Conservation (phyloP, 2,113 vertebrate species). For the Pelodiscus sinensis region DNA sequence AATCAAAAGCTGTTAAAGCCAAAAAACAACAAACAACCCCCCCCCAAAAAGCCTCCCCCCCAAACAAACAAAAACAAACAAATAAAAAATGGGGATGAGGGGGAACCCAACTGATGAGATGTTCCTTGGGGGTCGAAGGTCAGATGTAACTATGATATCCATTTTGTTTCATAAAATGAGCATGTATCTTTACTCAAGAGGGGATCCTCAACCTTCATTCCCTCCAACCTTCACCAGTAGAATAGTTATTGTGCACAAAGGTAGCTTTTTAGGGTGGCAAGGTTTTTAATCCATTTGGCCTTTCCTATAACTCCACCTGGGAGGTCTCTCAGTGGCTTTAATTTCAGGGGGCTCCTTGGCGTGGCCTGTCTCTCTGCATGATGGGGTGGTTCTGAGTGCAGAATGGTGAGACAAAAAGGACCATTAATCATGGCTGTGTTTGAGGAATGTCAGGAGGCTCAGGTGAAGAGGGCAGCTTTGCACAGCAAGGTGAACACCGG, state of each 20-base stretch:
- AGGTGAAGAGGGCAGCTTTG: constrained; percentile 26
- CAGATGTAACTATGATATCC: background rate
- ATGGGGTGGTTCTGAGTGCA: background rate
- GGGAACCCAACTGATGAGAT: too few relatives aligned
- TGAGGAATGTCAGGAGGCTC: background rate
- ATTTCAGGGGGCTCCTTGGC: background rate
- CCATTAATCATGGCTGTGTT: background rate
- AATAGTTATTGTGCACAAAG: background rate
- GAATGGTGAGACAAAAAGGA: background rate
- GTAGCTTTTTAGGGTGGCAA: rapidly evolving
- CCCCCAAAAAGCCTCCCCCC: too few relatives aligned
- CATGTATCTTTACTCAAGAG: background rate
- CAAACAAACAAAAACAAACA: background rate
- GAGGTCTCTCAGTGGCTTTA: background rate
- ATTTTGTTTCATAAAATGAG: background rate
- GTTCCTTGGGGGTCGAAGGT: background rate
- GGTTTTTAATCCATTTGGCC: background rate
- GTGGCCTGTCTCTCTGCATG: background rate
- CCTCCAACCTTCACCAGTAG: background rate
- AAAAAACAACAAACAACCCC: background rate
- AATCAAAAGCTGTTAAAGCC: background rate
- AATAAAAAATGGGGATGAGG: too few relatives aligned
- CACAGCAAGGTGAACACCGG: constrained; percentile 16
- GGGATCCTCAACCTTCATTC: background rate
- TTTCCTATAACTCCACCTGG: background rate